A percentile compares a stretch with the other conserved stretches of the same genome.
These are phyloP conservation scores for Sturmia bella DNA, from an alignment of 2,888 invertebrate species.

Conservation along the genomic window DNA sequence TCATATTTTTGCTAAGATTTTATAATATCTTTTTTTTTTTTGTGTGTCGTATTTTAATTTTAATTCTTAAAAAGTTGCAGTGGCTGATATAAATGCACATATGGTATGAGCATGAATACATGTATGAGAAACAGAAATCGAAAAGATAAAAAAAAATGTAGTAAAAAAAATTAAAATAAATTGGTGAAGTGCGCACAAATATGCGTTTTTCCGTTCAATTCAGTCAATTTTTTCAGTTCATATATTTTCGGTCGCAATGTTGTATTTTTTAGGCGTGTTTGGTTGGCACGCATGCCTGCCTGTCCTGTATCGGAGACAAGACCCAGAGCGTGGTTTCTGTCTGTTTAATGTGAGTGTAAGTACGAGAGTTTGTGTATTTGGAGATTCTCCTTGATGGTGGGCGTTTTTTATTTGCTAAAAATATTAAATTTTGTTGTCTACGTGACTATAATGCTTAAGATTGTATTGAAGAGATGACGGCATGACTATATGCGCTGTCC, in stretches of 20 bases:
- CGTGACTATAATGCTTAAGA: slow-evolving; percentile 69
- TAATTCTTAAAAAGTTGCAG: slow-evolving; percentile 47
- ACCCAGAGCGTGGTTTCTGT: slow-evolving; percentile 35
- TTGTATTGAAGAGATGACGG: slow-evolving; percentile 52
- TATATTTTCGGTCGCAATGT: slow-evolving; percentile 45
- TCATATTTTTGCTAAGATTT: slow-evolving; percentile 36
- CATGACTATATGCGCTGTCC: slow-evolving; percentile 39
- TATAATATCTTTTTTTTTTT: slow-evolving; percentile 25
- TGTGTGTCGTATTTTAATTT: slow-evolving; percentile 44
- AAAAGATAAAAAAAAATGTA: slow-evolving; percentile 44
- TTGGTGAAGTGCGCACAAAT: slow-evolving; percentile 64
- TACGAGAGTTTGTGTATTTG: slow-evolving; percentile 40
- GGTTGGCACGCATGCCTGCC: slow-evolving; percentile 67
- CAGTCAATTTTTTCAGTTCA: slow-evolving; percentile 21
- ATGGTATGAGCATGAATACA: neutral
- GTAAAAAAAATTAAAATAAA: slow-evolving; percentile 65
- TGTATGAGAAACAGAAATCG: slow-evolving; percentile 3
- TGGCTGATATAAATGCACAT: slow-evolving; percentile 33
- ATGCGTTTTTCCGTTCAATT: slow-evolving; percentile 62
- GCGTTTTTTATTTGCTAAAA: slow-evolving; percentile 70
- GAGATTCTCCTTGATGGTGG: slow-evolving; percentile 59
- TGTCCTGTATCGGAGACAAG: slow-evolving; percentile 55
- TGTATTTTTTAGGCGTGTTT: slow-evolving; percentile 67
- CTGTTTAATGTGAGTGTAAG: slow-evolving; percentile 14
- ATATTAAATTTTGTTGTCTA: slow-evolving; percentile 70